Evolutionary conservation across 2,113 vertebrate species (phyloP).

Genomic region (Gasterosteus nipponicus): DNA sequence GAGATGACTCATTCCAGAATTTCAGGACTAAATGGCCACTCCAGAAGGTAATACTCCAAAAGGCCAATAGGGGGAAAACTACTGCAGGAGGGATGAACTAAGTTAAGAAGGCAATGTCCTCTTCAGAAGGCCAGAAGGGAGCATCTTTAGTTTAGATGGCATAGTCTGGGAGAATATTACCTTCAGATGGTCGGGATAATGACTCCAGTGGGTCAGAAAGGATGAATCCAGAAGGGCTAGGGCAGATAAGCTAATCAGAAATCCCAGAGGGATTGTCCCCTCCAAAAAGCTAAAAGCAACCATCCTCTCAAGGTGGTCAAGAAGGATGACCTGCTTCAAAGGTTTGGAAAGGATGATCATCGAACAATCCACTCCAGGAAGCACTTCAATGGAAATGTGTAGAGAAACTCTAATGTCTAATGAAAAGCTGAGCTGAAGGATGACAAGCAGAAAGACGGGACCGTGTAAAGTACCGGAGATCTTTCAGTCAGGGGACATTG

Average conservation of each 20-base stretch:
- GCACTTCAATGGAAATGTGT: conserved; percentile 74
- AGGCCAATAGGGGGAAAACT: not conserved
- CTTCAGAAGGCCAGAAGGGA: not conserved
- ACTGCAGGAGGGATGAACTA: not conserved
- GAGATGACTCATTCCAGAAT: not conserved
- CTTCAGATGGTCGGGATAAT: not conserved
- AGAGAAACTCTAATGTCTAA: conserved; percentile 41
- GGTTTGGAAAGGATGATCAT: conserved; percentile 46
- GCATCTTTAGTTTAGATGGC: not conserved
- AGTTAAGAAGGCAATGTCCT: too few species aligned
- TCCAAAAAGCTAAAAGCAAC: not conserved
- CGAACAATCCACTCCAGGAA: conserved; percentile 68
- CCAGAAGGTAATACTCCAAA: not conserved
- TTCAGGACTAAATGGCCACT: not conserved
- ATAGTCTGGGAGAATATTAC: not conserved
- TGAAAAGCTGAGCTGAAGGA: conserved; percentile 47
- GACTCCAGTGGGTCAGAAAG: not conserved
- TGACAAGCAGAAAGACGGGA: conserved; percentile 33
- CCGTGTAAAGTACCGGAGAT: conserved; percentile 69
- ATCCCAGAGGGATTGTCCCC: not conserved
- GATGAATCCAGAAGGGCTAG: not conserved
- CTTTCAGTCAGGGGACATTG: conserved; percentile 30
- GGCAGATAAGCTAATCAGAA: not conserved
- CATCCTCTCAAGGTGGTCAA: not conserved
- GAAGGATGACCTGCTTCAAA: conserved; percentile 35